Percentiles rank a stretch among this genome's conserved stretches.
These are phyloP conservation scores for Zaprionus obscuricornis DNA, from an alignment of 2,888 invertebrate genomes.

Conservation along the genomic window DNA sequence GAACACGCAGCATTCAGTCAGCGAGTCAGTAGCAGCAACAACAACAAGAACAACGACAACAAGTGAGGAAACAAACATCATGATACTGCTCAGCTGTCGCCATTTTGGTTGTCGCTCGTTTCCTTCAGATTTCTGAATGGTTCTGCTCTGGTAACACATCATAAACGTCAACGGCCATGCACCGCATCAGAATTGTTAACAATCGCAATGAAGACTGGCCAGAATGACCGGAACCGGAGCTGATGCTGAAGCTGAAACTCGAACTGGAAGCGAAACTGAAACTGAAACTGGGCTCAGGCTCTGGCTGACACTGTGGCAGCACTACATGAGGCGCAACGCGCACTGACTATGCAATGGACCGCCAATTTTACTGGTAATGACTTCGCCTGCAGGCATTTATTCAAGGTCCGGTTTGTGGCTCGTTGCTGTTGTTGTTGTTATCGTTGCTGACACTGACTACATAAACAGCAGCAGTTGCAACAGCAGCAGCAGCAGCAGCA, in stretches of 20 bases:
- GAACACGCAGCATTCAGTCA: conserved; percentile 60
- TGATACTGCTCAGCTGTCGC: too few relatives aligned
- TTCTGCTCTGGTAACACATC: conserved; percentile 61
- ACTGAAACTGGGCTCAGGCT: too few relatives aligned
- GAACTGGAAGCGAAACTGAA: too few relatives aligned
- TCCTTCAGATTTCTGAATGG: too few relatives aligned
- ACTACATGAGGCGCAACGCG: too few relatives aligned
- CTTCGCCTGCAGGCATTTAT: conserved; percentile 45
- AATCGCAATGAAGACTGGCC: conserved; percentile 66
- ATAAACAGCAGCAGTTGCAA: conserved; percentile 63
- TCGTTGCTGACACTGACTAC: conserved; percentile 46
- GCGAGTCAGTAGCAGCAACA: conserved; percentile 24
- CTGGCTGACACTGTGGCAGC: too few relatives aligned
- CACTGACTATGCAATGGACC: conserved; percentile 22
- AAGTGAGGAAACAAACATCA: background rate
- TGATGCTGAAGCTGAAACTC: conserved; percentile 36
- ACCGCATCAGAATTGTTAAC: conserved; percentile 75
- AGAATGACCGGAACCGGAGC: too few relatives aligned
- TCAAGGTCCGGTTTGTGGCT: conserved; percentile 33
- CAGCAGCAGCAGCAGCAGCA: background rate
- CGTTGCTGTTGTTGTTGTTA: conserved; percentile 15
- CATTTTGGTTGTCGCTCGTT: too few relatives aligned
- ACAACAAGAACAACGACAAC: conserved; percentile 9
- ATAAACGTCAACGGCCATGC: conserved; percentile 77
- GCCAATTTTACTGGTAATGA: conserved; percentile 57